phyloP scores from a whole-genome alignment of 1,140 invertebrate species.

The Polypedilum pembai region DNA sequence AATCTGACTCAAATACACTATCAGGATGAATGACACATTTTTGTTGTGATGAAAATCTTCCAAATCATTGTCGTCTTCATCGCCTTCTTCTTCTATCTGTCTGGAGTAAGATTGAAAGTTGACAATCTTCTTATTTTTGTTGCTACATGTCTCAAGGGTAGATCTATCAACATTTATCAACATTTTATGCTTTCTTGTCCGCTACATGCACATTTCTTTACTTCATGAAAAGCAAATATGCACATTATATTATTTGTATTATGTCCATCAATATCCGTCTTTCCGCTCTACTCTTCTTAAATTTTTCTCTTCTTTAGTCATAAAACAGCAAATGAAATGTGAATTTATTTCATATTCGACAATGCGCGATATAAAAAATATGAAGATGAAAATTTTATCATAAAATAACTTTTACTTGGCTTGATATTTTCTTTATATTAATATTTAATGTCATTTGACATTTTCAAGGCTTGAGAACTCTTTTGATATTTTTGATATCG shows the following conservation, averaged over 20 bases:
- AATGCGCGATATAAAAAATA: neutral
- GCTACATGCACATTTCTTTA: neutral
- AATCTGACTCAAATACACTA: too few relatives aligned
- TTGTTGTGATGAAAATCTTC: neutral
- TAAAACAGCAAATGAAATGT: neutral
- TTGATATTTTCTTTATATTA: neutral
- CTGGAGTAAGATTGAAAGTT: neutral
- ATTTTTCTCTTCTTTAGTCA: neutral
- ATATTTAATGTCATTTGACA: slow-evolving; percentile 20
- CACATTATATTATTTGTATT: slow-evolving; percentile 24
- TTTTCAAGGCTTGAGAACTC: too few relatives aligned
- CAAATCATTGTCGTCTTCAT: neutral
- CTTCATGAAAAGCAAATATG: too few relatives aligned
- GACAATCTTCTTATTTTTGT: neutral
- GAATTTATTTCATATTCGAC: neutral
- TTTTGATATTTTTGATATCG: too few relatives aligned
- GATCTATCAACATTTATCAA: slow-evolving; percentile 19
- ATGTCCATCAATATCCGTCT: slow-evolving; percentile 22
- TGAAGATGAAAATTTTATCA: neutral
- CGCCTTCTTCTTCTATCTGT: neutral
- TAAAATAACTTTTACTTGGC: neutral
- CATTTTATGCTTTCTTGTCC: slow-evolving; percentile 1
- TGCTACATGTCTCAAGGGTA: slow-evolving; percentile 1
- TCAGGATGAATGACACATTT: neutral
- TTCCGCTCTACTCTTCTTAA: neutral